Conservation (phyloP, 2,888 invertebrate species). For the Cantharis nigra region DNA sequence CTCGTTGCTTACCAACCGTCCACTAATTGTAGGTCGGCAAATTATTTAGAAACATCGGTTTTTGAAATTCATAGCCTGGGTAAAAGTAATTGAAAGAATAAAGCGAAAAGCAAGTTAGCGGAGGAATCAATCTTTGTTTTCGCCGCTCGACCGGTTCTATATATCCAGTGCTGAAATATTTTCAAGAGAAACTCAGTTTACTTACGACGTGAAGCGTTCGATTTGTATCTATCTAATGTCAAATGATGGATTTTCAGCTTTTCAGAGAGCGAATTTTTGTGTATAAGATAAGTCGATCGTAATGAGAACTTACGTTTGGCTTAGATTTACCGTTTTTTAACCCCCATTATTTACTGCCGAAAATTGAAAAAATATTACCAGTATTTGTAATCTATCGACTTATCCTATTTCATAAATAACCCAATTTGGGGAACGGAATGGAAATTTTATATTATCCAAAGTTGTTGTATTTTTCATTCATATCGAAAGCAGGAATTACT, state of each 20-base stretch:
- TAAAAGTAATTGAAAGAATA: constrained; percentile 14
- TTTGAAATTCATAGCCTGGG: background rate
- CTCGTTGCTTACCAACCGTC: background rate
- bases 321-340: background rate
- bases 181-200: constrained; percentile 8
- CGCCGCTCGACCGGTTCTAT: constrained; percentile 9
- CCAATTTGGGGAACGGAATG: background rate
- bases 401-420: background rate
- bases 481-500: background rate
- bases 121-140: constrained; percentile 17
- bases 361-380: background rate
- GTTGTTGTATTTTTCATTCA: background rate
- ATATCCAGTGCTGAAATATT: constrained; percentile 8
- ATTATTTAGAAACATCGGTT: background rate
- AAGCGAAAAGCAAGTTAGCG: constrained; percentile 3
- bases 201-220: background rate
- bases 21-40: background rate
- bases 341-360: background rate
- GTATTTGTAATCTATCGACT: background rate
- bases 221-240: background rate
- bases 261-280: background rate
- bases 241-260: background rate
- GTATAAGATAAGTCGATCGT: background rate
- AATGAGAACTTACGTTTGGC: background rate
- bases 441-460: background rate